A percentile compares a stretch with the other conserved stretches of the same genome.
Conservation (phyloP, 1,140 invertebrate genomes). For the Metaphire vulgaris region DNA sequence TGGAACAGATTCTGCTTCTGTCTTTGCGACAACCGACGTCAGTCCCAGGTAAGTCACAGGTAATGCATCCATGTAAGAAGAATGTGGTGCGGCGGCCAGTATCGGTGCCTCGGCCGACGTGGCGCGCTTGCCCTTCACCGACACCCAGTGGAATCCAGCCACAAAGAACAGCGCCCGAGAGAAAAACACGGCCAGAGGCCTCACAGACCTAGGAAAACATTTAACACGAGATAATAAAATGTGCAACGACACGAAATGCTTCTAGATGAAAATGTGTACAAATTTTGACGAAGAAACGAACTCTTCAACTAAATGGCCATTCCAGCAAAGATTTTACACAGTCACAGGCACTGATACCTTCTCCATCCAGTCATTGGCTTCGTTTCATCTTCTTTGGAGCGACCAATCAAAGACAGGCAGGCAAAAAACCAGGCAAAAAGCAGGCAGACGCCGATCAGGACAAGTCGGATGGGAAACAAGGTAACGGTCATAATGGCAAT, state of each 20-base stretch:
- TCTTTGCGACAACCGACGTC: slow-evolving; percentile 80
- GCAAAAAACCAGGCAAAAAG: slow-evolving; percentile 40
- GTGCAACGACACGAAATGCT: too few species aligned
- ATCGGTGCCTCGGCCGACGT: slow-evolving; percentile 69
- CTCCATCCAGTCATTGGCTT: slow-evolving; percentile 46
- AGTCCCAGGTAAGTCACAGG: slow-evolving; percentile 68
- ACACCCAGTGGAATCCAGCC: slow-evolving; percentile 71
- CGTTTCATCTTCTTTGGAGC: slow-evolving; percentile 39
- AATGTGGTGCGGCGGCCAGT: slow-evolving; percentile 80
- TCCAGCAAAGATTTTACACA: too few species aligned
- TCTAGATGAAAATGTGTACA: too few species aligned
- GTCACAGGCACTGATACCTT: too few species aligned
- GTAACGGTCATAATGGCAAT: slow-evolving; percentile 45
- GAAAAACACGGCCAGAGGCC: slow-evolving; percentile 42
- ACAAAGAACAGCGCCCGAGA: slow-evolving; percentile 65
- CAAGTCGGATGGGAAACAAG: slow-evolving; percentile 41
- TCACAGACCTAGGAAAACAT: slow-evolving; percentile 39
- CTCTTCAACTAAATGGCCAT: too few species aligned
- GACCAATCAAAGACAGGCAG: slow-evolving; percentile 36
- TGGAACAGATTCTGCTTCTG: slow-evolving; percentile 67
- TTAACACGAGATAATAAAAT: neutral
- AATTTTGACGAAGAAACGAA: too few species aligned
- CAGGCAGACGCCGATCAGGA: slow-evolving; percentile 37
- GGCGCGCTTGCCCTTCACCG: slow-evolving; percentile 62
- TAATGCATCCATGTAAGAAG: slow-evolving; percentile 80